These are phyloP conservation scores for Yponomeuta malinellus DNA, from an alignment of 2,888 invertebrate genomes.

Conservation along the genomic window DNA sequence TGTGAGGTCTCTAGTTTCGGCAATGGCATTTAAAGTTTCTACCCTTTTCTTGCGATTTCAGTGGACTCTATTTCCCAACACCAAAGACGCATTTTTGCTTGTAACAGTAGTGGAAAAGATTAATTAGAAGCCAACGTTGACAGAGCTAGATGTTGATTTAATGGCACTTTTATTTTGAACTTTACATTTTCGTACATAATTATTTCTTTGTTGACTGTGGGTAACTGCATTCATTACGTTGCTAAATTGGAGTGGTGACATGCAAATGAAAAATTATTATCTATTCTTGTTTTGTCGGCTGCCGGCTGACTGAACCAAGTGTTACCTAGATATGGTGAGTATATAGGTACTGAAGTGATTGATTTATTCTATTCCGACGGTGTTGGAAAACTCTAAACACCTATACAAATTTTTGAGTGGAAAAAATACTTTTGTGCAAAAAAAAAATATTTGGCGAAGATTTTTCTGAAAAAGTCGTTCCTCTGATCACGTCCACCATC, in stretches of 20 bases:
- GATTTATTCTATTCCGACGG: no score
- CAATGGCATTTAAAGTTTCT: slow-evolving; percentile 23
- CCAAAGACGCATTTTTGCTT: background rate
- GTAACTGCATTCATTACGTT: background rate
- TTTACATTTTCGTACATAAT: background rate
- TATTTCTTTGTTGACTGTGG: background rate
- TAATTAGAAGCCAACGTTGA: background rate
- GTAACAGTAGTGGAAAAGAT: background rate
- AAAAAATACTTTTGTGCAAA: no score
- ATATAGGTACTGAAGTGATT: no score
- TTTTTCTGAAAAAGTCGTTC: background rate
- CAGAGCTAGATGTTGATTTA: slow-evolving; percentile 1
- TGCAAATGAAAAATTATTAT: background rate
- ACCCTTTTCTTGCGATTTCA: background rate
- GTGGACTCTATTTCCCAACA: background rate
- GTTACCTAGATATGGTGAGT: no score
- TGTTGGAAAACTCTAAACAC: no score
- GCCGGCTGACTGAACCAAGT: background rate
- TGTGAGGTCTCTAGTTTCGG: slow-evolving; percentile 47
- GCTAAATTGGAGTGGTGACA: background rate
- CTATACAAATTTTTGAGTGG: no score
- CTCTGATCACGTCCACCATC: background rate
- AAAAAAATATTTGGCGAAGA: background rate
- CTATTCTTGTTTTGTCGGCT: background rate
- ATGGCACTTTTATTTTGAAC: background rate